These are phyloP conservation scores for Sula dactylatra DNA, from an alignment of 2,113 vertebrate species.

Conservation along the genomic window DNA sequence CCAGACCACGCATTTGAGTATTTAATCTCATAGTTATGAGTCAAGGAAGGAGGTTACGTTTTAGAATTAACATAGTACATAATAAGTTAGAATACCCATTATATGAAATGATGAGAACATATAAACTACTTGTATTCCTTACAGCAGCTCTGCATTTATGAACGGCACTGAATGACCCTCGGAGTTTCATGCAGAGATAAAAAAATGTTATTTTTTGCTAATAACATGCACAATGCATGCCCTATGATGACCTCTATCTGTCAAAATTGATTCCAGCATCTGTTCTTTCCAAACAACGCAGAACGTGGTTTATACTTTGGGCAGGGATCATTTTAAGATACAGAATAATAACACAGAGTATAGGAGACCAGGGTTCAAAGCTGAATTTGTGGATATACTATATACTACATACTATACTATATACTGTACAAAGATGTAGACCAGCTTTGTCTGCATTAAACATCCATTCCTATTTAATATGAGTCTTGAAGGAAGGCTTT, in stretches of 20 bases:
- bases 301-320: rapidly evolving
- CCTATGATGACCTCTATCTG: neutral
- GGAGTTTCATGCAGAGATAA: neutral
- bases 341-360: neutral
- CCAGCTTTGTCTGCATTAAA: neutral
- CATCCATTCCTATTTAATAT: neutral
- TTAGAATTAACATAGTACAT: neutral
- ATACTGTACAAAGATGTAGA: neutral
- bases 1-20: neutral
- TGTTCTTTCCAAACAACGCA: neutral
- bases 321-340: neutral
- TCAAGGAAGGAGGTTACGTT: neutral
- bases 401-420: no score
- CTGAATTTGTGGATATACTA: neutral
- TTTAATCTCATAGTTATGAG: neutral
- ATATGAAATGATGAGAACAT: neutral
- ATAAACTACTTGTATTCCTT: neutral
- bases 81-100: neutral
- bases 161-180: neutral
- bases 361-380: neutral
- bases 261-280: neutral
- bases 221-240: neutral
- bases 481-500: neutral
- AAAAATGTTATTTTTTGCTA: neutral
- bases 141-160: neutral